A percentile compares a stretch with the other conserved stretches of the same genome.
Conservation (phyloP, 2,113 vertebrate genomes). For the Periophthalmus modestus region DNA sequence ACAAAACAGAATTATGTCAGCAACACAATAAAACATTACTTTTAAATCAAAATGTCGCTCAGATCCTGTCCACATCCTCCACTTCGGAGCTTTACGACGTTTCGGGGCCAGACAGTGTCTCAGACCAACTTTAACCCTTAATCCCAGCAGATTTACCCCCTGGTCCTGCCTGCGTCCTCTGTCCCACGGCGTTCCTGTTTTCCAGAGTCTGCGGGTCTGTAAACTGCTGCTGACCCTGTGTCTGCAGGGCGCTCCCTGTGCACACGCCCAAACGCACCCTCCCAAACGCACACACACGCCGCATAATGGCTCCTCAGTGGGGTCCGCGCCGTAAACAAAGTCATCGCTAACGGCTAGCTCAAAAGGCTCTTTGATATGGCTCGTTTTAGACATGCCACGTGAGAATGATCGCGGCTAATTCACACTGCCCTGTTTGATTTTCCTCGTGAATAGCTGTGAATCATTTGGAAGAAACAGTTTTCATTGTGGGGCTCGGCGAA, state of each 20-base stretch:
- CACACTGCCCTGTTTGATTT: slow-evolving; percentile 22
- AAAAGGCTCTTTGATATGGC: slow-evolving; percentile 54
- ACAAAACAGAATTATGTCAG: no score
- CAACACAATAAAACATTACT: background rate
- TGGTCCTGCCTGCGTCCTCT: background rate
- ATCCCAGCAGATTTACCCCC: slow-evolving; percentile 10
- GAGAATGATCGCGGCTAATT: slow-evolving; percentile 17
- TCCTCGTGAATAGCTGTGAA: slow-evolving; percentile 8
- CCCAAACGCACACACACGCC: background rate
- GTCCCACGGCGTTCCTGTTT: slow-evolving; percentile 39
- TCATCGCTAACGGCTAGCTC: slow-evolving; percentile 31
- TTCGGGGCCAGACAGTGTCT: slow-evolving; percentile 22
- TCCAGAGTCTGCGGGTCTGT: slow-evolving; percentile 63
- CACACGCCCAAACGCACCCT: slow-evolving; percentile 7
- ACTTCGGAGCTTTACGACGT: background rate
- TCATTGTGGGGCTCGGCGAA: background rate
- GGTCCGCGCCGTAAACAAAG: slow-evolving; percentile 29
- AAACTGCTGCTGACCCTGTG: slow-evolving; percentile 62
- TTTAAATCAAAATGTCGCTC: background rate
- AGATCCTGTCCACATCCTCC: background rate
- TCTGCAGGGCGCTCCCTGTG: slow-evolving; percentile 31
- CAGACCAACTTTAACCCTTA: slow-evolving; percentile 42
- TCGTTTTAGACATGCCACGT: slow-evolving; percentile 8
- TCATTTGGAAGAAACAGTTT: background rate
- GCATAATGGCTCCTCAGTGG: slow-evolving; percentile 22